Evolutionary conservation across 2,888 invertebrate species (phyloP).

Genomic region (Plemyria rubiginata): DNA sequence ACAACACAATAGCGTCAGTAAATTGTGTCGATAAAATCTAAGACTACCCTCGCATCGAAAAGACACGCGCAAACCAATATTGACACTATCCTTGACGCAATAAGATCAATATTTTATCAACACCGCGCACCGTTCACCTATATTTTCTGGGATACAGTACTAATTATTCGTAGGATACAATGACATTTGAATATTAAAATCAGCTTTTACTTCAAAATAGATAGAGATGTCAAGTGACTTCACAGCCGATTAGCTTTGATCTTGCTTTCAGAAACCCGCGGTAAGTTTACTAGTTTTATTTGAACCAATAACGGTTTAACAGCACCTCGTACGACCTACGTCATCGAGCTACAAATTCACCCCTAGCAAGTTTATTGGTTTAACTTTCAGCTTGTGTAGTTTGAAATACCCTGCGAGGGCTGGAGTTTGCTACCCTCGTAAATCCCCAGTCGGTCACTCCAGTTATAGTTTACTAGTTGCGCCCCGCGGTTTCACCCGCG

Average conservation of each 20-base stretch:
- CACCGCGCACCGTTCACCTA: constrained; percentile 2
- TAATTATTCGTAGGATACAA: no score
- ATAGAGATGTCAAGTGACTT: no score
- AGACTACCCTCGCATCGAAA: constrained; percentile 1
- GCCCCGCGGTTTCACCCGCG: no score
- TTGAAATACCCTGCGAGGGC: constrained; percentile 5
- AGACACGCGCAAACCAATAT: constrained; percentile 6
- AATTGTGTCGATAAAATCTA: constrained; percentile 3
- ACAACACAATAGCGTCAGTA: constrained; percentile 5
- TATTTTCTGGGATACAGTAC: background rate
- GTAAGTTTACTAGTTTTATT: no score
- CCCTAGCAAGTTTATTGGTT: background rate
- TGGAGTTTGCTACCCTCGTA: constrained; percentile 14
- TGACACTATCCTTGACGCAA: constrained; percentile 11
- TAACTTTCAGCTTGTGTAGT: constrained; percentile 2
- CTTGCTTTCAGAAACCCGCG: no score
- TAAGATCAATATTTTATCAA: constrained; percentile 18
- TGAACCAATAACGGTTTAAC: background rate
- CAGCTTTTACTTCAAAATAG: no score
- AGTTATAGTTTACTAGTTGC: no score
- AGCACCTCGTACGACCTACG: background rate
- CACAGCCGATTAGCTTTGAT: no score
- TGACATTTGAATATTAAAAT: no score
- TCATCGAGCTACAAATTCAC: background rate
- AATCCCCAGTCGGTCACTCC: constrained; percentile 14